Conservation (phyloP, 2,888 invertebrate species). For the Sarcophaga caerulescens region DNA sequence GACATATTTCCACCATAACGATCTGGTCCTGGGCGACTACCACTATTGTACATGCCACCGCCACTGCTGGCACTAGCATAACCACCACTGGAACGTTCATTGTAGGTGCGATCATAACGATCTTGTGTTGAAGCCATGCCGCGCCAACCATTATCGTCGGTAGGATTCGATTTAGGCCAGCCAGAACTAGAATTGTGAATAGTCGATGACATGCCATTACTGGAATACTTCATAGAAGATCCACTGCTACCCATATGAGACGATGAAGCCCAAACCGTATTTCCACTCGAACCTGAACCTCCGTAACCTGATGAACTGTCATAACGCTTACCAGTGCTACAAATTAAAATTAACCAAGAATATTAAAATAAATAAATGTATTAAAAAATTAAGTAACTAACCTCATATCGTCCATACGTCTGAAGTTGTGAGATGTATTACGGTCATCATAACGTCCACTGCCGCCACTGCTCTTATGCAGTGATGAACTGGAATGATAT, state of each 20-base stretch:
- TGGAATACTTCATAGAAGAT: constrained; percentile 77
- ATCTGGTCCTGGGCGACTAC: constrained; percentile 77
- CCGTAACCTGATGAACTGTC: constrained; percentile 75
- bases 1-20: constrained; percentile 79
- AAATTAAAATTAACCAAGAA: not conserved
- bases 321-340: constrained; percentile 77
- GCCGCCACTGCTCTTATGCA: constrained; percentile 69
- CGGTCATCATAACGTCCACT: constrained; percentile 76
- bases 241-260: constrained; percentile 71
- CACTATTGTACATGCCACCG: constrained; percentile 74
- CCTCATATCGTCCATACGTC: constrained; percentile 75
- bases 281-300: constrained; percentile 71
- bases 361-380: not conserved
- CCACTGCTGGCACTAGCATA: constrained; percentile 73
- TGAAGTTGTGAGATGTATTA: constrained; percentile 73
- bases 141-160: constrained; percentile 78
- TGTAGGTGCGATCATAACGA: constrained; percentile 81
- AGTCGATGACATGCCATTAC: constrained; percentile 77
- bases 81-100: constrained; percentile 79
- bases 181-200: constrained; percentile 75
- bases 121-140: constrained; percentile 77
- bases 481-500: constrained; percentile 68
- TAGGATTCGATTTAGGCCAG: constrained; percentile 76
- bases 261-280: constrained; percentile 74
- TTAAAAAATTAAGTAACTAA: constrained; percentile 33